phyloP scores from a whole-genome alignment of 2,797 vertebrate genomes.

The Onychomys leucogaster region DNA sequence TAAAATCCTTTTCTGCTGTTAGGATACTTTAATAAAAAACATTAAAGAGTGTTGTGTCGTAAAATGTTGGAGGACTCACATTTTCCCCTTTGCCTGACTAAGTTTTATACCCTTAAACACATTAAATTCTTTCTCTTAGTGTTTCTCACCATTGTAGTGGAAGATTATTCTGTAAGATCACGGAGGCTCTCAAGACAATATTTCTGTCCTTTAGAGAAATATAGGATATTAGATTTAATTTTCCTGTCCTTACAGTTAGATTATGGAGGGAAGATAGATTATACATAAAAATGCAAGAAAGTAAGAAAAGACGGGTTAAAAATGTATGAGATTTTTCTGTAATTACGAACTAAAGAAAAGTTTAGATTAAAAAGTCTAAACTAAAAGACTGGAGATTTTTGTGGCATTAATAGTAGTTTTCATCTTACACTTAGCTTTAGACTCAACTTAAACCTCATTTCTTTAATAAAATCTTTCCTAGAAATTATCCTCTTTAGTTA shows the following conservation, averaged over 20 bases:
- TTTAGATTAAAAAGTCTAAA: neutral
- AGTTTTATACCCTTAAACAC: slow-evolving; percentile 33
- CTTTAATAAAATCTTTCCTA: slow-evolving; percentile 51
- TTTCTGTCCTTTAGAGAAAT: slow-evolving; percentile 61
- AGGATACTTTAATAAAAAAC: neutral
- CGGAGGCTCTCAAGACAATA: neutral
- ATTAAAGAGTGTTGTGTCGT: neutral
- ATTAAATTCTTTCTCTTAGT: slow-evolving; percentile 12
- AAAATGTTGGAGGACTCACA: neutral
- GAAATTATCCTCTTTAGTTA: slow-evolving; percentile 49
- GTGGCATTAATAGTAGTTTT: slow-evolving; percentile 42
- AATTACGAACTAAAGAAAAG: slow-evolving; percentile 45
- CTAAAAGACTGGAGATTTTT: slow-evolving; percentile 13
- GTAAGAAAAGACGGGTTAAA: slow-evolving; percentile 41
- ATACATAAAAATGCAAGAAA: slow-evolving; percentile 31
- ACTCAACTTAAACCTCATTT: slow-evolving; percentile 51
- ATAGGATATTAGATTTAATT: slow-evolving; percentile 12
- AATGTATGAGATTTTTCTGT: slow-evolving; percentile 3
- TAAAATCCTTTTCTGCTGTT: slow-evolving; percentile 32
- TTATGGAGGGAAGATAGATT: neutral
- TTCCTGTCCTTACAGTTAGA: slow-evolving; percentile 32
- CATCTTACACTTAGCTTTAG: slow-evolving; percentile 9
- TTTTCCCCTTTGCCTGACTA: slow-evolving; percentile 42
- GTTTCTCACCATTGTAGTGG: slow-evolving; percentile 40
- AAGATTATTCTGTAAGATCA: slow-evolving; percentile 43